Evolutionary conservation across 2,888 invertebrate species (phyloP), one percentile per base, ranked within the genome.

Genomic region (Himalopsyche japonica): DNA sequence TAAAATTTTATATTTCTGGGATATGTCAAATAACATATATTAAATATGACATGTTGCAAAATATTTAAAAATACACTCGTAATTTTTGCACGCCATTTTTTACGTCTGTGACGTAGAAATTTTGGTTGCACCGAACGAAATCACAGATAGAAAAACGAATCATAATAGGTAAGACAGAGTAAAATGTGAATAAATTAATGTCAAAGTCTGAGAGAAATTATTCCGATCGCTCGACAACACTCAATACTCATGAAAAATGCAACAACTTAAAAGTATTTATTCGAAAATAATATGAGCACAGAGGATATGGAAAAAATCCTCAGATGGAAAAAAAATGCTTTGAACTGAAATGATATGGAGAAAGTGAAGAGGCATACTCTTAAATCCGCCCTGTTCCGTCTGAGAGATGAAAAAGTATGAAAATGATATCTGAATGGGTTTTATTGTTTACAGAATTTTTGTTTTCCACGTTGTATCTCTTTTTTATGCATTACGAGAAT

Each of bases 151-250:
- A 37, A 57, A 34, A 79, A n/a, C 43, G 70, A 82, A 79, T 78
- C 37, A 57, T 77, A 82, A 49, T 82, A 78, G 77, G 77, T 30
- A 30, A 49, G 49, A 76, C 47, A 27, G 10, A 12, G 20, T 20
- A 30, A 82, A 82, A 43, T 82, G 15, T 43, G 79, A 79, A 82
- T 82, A 82, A 82, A 64, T 43, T 79, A 82, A 57, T 15, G 12
- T 27, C 12, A 70, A 70, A 70, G 30, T 30, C 20, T 70, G 70
- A 37, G 64, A 30, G 20, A 70, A 70, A 15, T 27, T 70, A 70
- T 70, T 70, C 70, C 27, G 27, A 70, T 70, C 20, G 70, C 15
- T 27, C 70, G 20, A 57, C 57, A 57, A 70, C 70, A 12, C 30
- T 70, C 70, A 20, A 70, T 70, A 70, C 70, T 70, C 70, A 70